Evolutionary conservation across 2,113 vertebrate species (phyloP).

Genomic region (Aegypius monachus): DNA sequence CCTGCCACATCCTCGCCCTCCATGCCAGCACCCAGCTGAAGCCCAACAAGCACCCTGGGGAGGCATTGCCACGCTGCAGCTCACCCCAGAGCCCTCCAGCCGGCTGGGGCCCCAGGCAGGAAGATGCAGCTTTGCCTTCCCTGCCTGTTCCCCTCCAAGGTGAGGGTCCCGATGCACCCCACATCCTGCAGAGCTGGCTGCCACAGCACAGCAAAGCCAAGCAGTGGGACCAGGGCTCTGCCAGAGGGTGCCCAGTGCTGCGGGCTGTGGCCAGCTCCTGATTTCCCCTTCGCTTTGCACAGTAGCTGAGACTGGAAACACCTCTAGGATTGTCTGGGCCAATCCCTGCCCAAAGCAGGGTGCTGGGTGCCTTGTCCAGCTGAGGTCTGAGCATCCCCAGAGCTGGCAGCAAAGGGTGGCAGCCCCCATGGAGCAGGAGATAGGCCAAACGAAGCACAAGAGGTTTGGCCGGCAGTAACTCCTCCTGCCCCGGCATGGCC

Average conservation of each 20-base stretch:
- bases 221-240: background rate
- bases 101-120: background rate
- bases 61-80: background rate
- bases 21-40: background rate
- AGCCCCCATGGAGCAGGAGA: background rate
- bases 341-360: background rate
- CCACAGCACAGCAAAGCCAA: accelerated
- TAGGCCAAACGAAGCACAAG: background rate
- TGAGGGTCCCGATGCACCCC: background rate
- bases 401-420: background rate
- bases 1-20: accelerated
- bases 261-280: background rate
- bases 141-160: background rate
- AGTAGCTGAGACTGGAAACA: background rate
- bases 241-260: background rate
- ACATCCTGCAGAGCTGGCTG: background rate
- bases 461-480: background rate
- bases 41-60: background rate
- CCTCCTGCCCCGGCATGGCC: background rate
- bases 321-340: background rate
- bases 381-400: background rate
- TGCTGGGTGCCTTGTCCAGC: background rate
- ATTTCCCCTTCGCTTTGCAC: background rate
- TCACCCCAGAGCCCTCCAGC: background rate
- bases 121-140: background rate